Evolutionary conservation across 53 echinoderm and acorn worm species (phyloP), one percentile per base, ranked within the genome.

Genomic region (Crossaster papposus): DNA sequence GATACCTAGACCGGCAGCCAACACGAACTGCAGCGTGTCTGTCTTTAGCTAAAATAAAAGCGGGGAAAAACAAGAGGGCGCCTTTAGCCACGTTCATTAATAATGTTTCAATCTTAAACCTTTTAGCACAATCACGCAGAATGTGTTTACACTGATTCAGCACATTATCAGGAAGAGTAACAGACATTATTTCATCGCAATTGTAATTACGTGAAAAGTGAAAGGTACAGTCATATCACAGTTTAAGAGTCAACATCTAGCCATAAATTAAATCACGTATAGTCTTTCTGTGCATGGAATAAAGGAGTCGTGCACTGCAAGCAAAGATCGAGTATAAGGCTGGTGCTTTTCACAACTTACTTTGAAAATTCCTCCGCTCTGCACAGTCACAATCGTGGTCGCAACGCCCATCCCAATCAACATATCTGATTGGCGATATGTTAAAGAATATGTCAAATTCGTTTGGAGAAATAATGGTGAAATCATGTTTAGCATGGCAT

Each of bases 341-440:
- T 30, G 29, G 11, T 24, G n/a, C n/a, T 20, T 71, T 24, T 5
- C 9, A 71, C 29, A 71, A 74, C 94, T 91, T 80, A 97, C 97
- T 34, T 88, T 38, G 78, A 97, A 97, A 44, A 81, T 78, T 51
- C 93, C 93, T 13, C 90, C 91, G 75, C 81, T 83, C 62, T 79
- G 38, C 55, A 80, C 72, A 1, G 93, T 81, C 58, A 92, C 92
- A 84, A 95, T 90, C 2, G 90, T 93, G 70, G 92, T 94, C n/a
- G 97, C 93, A 12, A 97, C 91, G 33, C 97, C 97, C 33, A 97
- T 95, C 62, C 97, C 97, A 20, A 97, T 77, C 32, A 97, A 72
- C 97, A 97, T 94, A 65, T 97, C 97, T 97, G 87, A 30, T 36
- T n/a, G 36, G 37, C 28, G 72, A 12, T 35, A 3, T 9, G 54